Evolutionary conservation across 2,888 invertebrate genomes (phyloP).

Genomic region (Oegoconia quadripuncta): DNA sequence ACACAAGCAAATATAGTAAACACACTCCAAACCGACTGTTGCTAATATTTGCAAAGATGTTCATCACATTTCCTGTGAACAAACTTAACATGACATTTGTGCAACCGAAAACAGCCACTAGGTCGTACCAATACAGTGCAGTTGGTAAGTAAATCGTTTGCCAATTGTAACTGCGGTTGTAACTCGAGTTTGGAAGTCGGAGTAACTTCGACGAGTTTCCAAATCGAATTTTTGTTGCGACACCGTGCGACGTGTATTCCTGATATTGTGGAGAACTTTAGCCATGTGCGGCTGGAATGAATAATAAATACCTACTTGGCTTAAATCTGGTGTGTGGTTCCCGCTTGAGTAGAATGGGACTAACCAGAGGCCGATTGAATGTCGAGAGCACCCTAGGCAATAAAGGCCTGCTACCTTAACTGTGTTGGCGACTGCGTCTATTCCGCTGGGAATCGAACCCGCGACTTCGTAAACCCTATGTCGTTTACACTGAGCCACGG

Average conservation of each 20-base stretch:
- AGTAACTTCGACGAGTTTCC: slow-evolving; percentile 41
- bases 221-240: slow-evolving; percentile 46
- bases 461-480: too few species aligned
- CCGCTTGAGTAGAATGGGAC: too few species aligned
- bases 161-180: neutral
- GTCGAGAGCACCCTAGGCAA: too few species aligned
- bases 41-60: slow-evolving; percentile 28
- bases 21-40: slow-evolving; percentile 14
- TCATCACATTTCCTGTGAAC: slow-evolving; percentile 23
- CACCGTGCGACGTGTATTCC: slow-evolving; percentile 25
- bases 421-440: too few species aligned
- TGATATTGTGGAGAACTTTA: neutral
- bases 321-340: too few species aligned
- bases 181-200: slow-evolving; percentile 30
- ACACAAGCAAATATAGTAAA: slow-evolving; percentile 16
- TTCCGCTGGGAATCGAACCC: too few species aligned
- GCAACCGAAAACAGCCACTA: neutral
- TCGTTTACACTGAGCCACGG: too few species aligned
- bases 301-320: too few species aligned
- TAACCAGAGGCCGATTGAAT: too few species aligned
- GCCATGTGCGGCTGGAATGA: too few species aligned
- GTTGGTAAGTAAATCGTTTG: neutral
- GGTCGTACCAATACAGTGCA: neutral
- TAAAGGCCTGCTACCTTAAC: too few species aligned
- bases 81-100: slow-evolving; percentile 2